Evolutionary conservation across 2,797 vertebrate species (phyloP).

Genomic region (Intellagama lesueurii): DNA sequence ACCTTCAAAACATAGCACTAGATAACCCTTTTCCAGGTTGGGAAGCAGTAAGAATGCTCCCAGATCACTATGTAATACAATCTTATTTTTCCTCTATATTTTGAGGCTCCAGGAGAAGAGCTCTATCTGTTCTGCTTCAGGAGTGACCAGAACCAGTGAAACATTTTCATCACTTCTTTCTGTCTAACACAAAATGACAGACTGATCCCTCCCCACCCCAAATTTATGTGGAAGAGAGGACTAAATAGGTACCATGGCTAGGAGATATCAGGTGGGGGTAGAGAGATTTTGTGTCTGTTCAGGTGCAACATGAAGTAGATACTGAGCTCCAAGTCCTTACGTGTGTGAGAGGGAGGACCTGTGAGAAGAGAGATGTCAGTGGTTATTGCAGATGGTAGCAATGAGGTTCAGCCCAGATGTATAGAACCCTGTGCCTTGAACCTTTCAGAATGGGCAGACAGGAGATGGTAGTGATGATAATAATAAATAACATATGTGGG

Average conservation of each 20-base stretch:
- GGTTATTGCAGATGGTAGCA: background rate
- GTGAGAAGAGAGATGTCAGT: background rate
- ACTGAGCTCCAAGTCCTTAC: background rate
- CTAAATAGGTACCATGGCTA: background rate
- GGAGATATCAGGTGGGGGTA: no score
- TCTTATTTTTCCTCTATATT: background rate
- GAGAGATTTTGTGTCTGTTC: background rate
- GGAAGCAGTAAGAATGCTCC: background rate
- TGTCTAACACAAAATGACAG: background rate
- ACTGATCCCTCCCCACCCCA: background rate
- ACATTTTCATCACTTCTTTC: background rate
- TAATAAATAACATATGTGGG: background rate
- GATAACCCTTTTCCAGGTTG: background rate
- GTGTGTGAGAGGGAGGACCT: background rate
- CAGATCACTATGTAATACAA: background rate
- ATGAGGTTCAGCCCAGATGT: background rate
- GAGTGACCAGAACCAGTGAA: background rate
- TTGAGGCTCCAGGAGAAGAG: background rate
- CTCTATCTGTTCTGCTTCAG: no score
- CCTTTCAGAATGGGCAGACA: background rate
- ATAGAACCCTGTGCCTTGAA: background rate
- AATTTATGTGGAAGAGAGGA: background rate
- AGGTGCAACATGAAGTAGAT: background rate
- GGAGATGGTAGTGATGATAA: background rate
- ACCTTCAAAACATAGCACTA: background rate